Conservation (phyloP, 2,797 vertebrate genomes). For the Macroramphosus scolopax region DNA sequence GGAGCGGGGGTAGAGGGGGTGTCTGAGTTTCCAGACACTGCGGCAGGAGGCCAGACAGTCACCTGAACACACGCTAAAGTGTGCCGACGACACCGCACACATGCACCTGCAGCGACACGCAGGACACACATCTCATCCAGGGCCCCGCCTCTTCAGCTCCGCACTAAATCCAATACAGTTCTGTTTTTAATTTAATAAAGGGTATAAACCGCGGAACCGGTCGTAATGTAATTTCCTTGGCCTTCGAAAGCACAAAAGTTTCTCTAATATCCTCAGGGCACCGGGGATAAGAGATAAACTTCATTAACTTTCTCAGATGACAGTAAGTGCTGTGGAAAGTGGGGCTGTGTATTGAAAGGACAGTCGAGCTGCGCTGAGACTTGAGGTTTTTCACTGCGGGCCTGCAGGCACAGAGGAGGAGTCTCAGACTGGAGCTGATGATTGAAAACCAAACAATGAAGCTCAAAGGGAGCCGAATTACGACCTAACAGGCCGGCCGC, state of each 20-base stretch:
- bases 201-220: conserved; percentile 35
- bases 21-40: conserved; percentile 85
- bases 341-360: conserved; percentile 26
- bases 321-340: conserved; percentile 40
- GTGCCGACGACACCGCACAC: conserved; percentile 4
- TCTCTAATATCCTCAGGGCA: conserved; percentile 44
- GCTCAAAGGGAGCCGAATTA: conserved; percentile 34
- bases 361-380: conserved; percentile 8
- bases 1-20: conserved; percentile 55
- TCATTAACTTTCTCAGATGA: conserved; percentile 59
- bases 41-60: conserved; percentile 79
- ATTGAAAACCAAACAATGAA: conserved; percentile 57
- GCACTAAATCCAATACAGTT: conserved; percentile 40
- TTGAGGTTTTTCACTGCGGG: conserved; percentile 24
- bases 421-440: conserved; percentile 27
- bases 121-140: conserved; percentile 4
- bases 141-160: conserved; percentile 14
- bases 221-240: conserved; percentile 43
- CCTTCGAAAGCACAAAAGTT: conserved; percentile 56
- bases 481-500: conserved; percentile 27
- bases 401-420: conserved; percentile 27
- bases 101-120: conserved; percentile 6
- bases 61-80: conserved; percentile 65
- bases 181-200: conserved; percentile 57
- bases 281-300: conserved; percentile 54